Evolutionary conservation across 2,797 vertebrate genomes (phyloP).

Genomic region (Pangasius mekongensis): DNA sequence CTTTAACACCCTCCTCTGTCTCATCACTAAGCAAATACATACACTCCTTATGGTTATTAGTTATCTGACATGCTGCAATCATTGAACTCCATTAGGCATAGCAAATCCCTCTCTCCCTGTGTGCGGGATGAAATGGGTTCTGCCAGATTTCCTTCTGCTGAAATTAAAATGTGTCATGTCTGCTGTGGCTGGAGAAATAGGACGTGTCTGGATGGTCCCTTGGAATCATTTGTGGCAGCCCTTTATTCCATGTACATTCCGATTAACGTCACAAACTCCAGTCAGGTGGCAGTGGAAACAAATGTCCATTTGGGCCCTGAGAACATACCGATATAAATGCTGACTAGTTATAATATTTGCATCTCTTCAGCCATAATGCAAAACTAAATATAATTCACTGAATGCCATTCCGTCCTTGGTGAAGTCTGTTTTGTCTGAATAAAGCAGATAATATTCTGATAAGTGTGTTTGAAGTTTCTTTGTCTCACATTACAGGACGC

Average conservation of each 20-base stretch:
- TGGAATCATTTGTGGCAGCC: constrained; percentile 70
- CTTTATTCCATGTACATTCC: constrained; percentile 70
- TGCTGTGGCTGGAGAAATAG: constrained; percentile 64
- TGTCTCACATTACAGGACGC: constrained; percentile 36
- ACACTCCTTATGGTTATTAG: constrained; percentile 65
- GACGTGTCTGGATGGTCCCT: constrained; percentile 65
- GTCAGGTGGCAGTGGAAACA: constrained; percentile 57
- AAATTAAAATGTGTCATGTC: constrained; percentile 81
- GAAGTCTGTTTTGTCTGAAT: constrained; percentile 51
- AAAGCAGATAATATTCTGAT: constrained; percentile 49
- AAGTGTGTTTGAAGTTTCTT: constrained; percentile 50
- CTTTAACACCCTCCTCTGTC: constrained; percentile 52
- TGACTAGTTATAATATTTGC: constrained; percentile 40
- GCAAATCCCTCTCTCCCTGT: constrained; percentile 72
- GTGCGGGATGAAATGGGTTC: constrained; percentile 75
- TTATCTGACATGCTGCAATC: constrained; percentile 76
- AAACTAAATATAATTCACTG: not conserved
- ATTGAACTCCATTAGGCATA: constrained; percentile 79
- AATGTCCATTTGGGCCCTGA: constrained; percentile 24
- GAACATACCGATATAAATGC: constrained; percentile 49
- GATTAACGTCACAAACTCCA: constrained; percentile 64
- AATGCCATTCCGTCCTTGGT: not conserved
- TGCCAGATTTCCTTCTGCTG: constrained; percentile 70
- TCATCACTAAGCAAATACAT: constrained; percentile 70
- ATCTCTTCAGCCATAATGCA: constrained; percentile 34